A percentile compares a stretch with the other conserved stretches of the same genome.
Conservation (phyloP, 2,888 invertebrate genomes). For the Ochropleura plecta region DNA sequence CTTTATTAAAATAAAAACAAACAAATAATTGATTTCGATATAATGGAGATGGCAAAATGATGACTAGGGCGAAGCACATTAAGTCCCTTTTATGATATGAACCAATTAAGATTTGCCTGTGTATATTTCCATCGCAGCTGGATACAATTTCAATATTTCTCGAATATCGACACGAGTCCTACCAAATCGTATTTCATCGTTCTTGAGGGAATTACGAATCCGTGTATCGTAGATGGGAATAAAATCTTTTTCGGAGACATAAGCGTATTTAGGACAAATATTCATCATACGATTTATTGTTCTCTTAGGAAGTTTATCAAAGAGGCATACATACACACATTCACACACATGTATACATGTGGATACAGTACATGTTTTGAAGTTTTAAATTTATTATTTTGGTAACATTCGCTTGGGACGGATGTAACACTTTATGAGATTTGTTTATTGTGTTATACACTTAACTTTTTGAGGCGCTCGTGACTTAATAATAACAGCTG, state of each 20-base stretch:
- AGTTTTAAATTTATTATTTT: constrained; percentile 13
- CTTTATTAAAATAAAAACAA: neutral
- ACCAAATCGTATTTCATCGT: constrained; percentile 44
- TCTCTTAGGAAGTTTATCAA: constrained; percentile 12
- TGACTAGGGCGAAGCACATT: neutral
- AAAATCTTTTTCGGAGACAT: constrained; percentile 11
- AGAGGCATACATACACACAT: neutral
- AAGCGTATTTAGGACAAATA: constrained; percentile 34
- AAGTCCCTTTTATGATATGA: constrained; percentile 1
- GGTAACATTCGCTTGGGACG: neutral
- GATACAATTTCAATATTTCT: constrained; percentile 47
- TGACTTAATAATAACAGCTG: too few relatives aligned
- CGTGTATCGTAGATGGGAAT: constrained; percentile 20
- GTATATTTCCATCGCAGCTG: constrained; percentile 41
- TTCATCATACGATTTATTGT: constrained; percentile 29
- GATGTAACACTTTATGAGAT: neutral
- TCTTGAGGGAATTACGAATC: constrained; percentile 45
- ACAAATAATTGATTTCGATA: neutral
- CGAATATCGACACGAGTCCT: constrained; percentile 25
- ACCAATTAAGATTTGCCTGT: constrained; percentile 40
- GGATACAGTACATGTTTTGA: neutral
- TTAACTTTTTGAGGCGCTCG: neutral
- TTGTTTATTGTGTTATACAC: neutral
- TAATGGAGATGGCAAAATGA: constrained; percentile 21
- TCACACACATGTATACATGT: too few relatives aligned